Evolutionary conservation across 2,113 vertebrate species (phyloP).

Genomic region (Octodon degus): DNA sequence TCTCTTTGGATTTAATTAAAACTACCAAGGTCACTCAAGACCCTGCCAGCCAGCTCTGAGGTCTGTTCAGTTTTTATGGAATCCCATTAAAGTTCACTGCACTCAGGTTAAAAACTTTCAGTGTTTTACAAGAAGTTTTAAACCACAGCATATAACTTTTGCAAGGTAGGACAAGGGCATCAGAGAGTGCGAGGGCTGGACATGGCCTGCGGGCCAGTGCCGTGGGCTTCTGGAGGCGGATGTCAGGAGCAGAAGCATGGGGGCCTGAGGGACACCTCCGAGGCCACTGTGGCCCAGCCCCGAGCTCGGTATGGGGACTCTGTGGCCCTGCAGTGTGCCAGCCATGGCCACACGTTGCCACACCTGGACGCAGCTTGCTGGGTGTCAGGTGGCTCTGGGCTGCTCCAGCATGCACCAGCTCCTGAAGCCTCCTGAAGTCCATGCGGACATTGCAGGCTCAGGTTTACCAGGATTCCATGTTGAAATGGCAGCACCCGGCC

Average conservation of each 20-base stretch:
- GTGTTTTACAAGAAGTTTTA: constrained; percentile 43
- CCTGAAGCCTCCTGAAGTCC: neutral
- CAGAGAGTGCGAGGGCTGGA: neutral
- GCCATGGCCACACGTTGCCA: rapidly evolving
- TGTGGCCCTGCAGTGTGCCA: rapidly evolving
- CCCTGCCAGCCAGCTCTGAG: constrained; percentile 69
- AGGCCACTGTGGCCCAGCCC: neutral
- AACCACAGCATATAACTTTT: constrained; percentile 14
- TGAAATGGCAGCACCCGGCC: neutral
- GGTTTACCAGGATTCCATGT: neutral
- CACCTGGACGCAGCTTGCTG: rapidly evolving
- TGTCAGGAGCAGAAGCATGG: rapidly evolving
- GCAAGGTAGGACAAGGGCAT: constrained; percentile 71
- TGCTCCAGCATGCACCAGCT: rapidly evolving
- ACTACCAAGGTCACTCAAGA: constrained; percentile 68
- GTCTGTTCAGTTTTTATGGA: constrained; percentile 58
- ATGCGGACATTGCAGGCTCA: neutral
- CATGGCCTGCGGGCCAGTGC: rapidly evolving
- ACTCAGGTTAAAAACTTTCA: constrained; percentile 74
- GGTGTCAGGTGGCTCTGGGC: rapidly evolving
- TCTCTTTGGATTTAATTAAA: constrained; percentile 77
- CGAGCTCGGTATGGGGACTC: rapidly evolving
- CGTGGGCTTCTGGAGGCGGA: rapidly evolving
- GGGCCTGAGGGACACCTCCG: neutral
- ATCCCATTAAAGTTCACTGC: constrained; percentile 80